A percentile compares a stretch with the other conserved stretches of the same genome.
These are phyloP conservation scores for Phataginus tricuspis DNA, from an alignment of 2,797 vertebrate genomes.

Conservation along the genomic window DNA sequence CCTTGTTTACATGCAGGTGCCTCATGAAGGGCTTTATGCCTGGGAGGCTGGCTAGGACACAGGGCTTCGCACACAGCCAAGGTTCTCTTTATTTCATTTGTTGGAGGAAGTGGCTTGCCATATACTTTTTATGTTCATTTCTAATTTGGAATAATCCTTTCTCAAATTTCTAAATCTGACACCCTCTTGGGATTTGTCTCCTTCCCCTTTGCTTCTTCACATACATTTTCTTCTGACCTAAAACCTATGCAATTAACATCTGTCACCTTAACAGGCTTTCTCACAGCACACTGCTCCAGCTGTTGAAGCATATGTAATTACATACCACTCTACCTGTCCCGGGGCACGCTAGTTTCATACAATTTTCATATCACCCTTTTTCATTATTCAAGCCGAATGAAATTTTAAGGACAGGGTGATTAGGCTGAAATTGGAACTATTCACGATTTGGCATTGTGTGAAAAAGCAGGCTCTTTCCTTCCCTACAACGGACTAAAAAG, in stretches of 20 bases:
- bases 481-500: slow-evolving; percentile 61
- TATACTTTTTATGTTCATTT: slow-evolving; percentile 76
- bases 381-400: slow-evolving; percentile 87
- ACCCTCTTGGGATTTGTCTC: slow-evolving; percentile 50
- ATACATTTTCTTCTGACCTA: slow-evolving; percentile 79
- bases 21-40: slow-evolving; percentile 77
- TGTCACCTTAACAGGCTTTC: slow-evolving; percentile 86
- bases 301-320: slow-evolving; percentile 87
- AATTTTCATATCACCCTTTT: slow-evolving; percentile 88
- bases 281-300: slow-evolving; percentile 82
- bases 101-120: slow-evolving; percentile 58
- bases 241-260: slow-evolving; percentile 85
- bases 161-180: slow-evolving; percentile 74
- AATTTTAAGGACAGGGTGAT: slow-evolving; percentile 86
- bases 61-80: slow-evolving; percentile 68
- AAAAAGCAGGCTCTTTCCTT: slow-evolving; percentile 73
- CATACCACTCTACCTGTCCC: slow-evolving; percentile 85
- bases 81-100: slow-evolving; percentile 66
- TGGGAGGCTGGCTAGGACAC: slow-evolving; percentile 70
- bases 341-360: slow-evolving; percentile 85
- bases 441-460: slow-evolving; percentile 78
- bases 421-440: slow-evolving; percentile 85
- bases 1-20: slow-evolving; percentile 81
- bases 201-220: slow-evolving; percentile 63
- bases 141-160: slow-evolving; percentile 79